phyloP scores from a whole-genome alignment of 1,140 invertebrate genomes.

The Pemphigus obesinymphae region DNA sequence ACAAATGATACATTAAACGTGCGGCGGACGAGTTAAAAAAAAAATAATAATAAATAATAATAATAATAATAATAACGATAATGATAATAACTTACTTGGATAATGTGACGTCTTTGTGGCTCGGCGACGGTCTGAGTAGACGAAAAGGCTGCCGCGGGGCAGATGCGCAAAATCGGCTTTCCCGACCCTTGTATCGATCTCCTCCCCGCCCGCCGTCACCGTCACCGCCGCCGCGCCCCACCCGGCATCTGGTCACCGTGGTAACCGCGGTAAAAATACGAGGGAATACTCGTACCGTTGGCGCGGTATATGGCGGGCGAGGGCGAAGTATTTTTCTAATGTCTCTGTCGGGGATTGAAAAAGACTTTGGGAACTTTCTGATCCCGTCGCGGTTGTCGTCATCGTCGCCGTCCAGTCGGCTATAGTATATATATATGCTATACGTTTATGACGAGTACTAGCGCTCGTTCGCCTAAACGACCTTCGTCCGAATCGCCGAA shows the following conservation, averaged over 20 bases:
- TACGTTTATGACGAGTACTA: no score
- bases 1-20: no score
- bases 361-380: slow-evolving; percentile 28
- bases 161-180: slow-evolving; percentile 41
- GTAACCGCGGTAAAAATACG: slow-evolving; percentile 33
- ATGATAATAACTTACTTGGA: slow-evolving; percentile 7
- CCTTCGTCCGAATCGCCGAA: neutral
- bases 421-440: no score
- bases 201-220: slow-evolving; percentile 1
- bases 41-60: no score
- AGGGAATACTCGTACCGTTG: slow-evolving; percentile 12
- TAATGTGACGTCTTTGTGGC: slow-evolving; percentile 13
- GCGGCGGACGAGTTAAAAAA: neutral
- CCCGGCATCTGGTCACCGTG: slow-evolving; percentile 3
- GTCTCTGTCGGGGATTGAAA: slow-evolving; percentile 7
- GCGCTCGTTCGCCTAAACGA: neutral
- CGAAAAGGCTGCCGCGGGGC: slow-evolving; percentile 16
- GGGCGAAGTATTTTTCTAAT: slow-evolving; percentile 14
- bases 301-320: neutral
- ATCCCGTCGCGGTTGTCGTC: neutral
- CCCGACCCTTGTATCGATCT: slow-evolving; percentile 39
- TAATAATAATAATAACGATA: slow-evolving; percentile 2
- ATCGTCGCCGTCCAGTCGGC: neutral
- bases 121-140: neutral
- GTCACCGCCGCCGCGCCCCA: neutral